A percentile compares a stretch with the other conserved stretches of the same genome.
Evolutionary conservation across 2,113 vertebrate genomes (phyloP).

Genomic region (Gallinago media): DNA sequence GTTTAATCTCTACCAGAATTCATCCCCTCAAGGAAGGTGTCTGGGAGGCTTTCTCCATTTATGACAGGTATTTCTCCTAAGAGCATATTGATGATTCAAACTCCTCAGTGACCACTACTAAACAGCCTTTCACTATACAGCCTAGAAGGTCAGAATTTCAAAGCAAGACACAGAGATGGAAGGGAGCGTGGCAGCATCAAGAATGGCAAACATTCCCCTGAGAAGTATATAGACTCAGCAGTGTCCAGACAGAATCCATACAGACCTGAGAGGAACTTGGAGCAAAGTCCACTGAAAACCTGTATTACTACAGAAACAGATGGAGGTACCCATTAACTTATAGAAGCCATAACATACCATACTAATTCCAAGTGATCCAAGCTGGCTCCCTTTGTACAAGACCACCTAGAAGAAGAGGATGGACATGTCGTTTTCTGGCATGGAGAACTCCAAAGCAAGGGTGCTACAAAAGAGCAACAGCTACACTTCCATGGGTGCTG

Average conservation of each 20-base stretch:
- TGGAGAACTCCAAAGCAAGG: neutral
- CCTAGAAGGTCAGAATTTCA: neutral
- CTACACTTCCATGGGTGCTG: neutral
- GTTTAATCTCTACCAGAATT: neutral
- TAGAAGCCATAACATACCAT: neutral
- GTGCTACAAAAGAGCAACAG: rapidly evolving
- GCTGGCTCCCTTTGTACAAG: neutral
- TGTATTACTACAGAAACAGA: neutral
- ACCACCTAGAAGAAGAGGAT: neutral
- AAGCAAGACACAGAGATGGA: neutral
- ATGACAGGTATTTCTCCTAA: neutral
- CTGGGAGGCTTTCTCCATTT: neutral
- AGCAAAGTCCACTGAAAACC: neutral
- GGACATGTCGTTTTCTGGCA: neutral
- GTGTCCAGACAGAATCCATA: neutral
- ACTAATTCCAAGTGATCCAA: neutral
- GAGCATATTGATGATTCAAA: neutral
- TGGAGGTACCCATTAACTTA: neutral
- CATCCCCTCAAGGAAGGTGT: neutral
- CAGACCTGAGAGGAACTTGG: neutral
- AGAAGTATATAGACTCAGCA: neutral
- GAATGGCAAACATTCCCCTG: neutral
- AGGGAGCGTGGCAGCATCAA: neutral
- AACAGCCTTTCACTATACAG: neutral
- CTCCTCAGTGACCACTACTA: neutral